A percentile compares a stretch with the other conserved stretches of the same genome.
Conservation (phyloP, 2,888 invertebrate genomes). For the Pseudoips prasinana region DNA sequence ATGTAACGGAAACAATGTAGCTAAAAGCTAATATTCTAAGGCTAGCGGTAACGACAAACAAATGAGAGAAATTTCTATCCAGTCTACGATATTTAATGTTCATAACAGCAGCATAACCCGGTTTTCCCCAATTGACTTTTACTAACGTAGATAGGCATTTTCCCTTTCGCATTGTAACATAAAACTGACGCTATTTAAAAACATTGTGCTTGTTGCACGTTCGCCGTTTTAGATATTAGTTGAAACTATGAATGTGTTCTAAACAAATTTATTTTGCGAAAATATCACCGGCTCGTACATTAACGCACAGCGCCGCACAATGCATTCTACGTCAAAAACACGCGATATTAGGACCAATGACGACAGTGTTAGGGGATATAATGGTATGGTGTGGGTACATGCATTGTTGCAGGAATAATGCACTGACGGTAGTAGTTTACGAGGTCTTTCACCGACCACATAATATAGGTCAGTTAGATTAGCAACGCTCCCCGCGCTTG, state of each 20-base stretch:
- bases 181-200: slow-evolving; percentile 18
- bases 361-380: slow-evolving; percentile 48
- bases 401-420: slow-evolving; percentile 76
- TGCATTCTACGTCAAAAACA: slow-evolving; percentile 34
- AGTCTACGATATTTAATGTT: neutral
- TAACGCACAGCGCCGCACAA: slow-evolving; percentile 29
- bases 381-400: slow-evolving; percentile 47
- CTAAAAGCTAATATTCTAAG: slow-evolving; percentile 2
- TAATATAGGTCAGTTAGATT: slow-evolving; percentile 80
- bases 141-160: slow-evolving; percentile 8
- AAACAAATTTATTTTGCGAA: slow-evolving; percentile 70
- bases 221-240: slow-evolving; percentile 61
- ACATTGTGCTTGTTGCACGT: slow-evolving; percentile 26
- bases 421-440: slow-evolving; percentile 72
- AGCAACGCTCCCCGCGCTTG: slow-evolving; percentile 59
- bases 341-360: slow-evolving; percentile 47
- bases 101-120: slow-evolving; percentile 2
- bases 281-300: slow-evolving; percentile 39
- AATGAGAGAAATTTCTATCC: slow-evolving; percentile 23
- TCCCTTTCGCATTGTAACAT: slow-evolving; percentile 11
- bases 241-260: slow-evolving; percentile 57
- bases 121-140: slow-evolving; percentile 6
- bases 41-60: slow-evolving; percentile 8
- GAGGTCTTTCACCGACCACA: slow-evolving; percentile 79
- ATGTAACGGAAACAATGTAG: slow-evolving; percentile 1